Base-by-base conservation (phyloP, 2,888 invertebrate genomes). In the Cephonodes hylas region DNA sequence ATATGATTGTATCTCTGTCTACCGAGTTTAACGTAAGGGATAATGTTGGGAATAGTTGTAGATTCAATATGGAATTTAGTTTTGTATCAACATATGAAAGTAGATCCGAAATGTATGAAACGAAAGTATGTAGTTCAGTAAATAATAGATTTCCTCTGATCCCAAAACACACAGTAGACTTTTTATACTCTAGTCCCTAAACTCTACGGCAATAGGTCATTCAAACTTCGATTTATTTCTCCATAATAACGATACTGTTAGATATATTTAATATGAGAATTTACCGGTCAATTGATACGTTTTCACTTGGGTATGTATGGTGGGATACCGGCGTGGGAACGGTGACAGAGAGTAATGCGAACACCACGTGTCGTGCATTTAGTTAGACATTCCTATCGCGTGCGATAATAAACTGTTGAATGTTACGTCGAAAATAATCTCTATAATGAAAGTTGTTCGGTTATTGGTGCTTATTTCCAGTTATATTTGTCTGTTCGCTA, bases 281-380 rank as follows among this genome's bases (percentile, higher is more conserved):
- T 38, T 38, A n/a, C 38, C 38, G 38, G n/a, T n/a, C 10, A 31
- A 31, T 38, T n/a, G n/a, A 38, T 38, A 38, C 13, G 10, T 38
- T 38, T 38, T 3, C 10, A 38, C n/a, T 38, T n/a, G n/a, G 38
- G 38, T 34, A 38, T 4, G 13, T 38, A 38, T 38, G 38, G 38
- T 38, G 38, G n/a, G 38, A 38, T 38, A n/a, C 10, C n/a, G 3
- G n/a, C n/a, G n/a, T n/a, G 38, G 38, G 38, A 38, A n/a, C 38
- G 22, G 22, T 45, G 44, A 45, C 44, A 45, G 44, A 45, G 20
- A 45, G n/a, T 42, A 18, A 42, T 15, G 25, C n/a, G 23, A 48
- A 48, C 25, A 8, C 48, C 48, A n/a, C 48, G 20, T 44, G 46
- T 48, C 27, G 15, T 48, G 48, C 48, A 48, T 48, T 48, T 48